Percentiles rank a stretch among this genome's conserved stretches.
Conservation (phyloP, 2,113 vertebrate genomes). For the Neofelis nebulosa region DNA sequence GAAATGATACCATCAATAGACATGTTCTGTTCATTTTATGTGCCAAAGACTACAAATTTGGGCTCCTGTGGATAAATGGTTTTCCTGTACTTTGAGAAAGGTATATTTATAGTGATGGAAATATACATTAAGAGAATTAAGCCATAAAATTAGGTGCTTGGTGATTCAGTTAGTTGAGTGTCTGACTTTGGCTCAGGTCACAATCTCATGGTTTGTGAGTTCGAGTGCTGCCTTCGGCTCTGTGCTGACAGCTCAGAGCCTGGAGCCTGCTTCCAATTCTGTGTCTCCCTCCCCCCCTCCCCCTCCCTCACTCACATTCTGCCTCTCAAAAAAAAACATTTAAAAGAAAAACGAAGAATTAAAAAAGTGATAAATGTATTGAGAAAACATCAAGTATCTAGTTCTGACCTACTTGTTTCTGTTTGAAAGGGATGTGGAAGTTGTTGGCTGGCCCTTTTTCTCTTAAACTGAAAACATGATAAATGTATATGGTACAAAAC, state of each 20-base stretch:
- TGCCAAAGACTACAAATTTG: background rate
- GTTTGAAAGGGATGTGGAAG: background rate
- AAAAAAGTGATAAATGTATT: background rate
- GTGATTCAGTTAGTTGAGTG: too few species aligned
- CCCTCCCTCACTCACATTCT: too few species aligned
- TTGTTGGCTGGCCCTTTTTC: background rate
- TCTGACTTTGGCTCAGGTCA: too few species aligned
- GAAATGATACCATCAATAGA: too few species aligned
- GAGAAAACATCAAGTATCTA: background rate
- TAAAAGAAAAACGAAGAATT: background rate
- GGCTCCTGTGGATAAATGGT: background rate
- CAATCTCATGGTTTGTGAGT: too few species aligned
- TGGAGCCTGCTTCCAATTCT: too few species aligned
- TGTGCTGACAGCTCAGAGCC: too few species aligned
- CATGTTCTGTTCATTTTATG: too few species aligned
- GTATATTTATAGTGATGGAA: background rate
- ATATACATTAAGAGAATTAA: background rate
- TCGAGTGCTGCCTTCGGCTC: too few species aligned
- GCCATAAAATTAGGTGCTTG: background rate
- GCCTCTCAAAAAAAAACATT: too few species aligned
- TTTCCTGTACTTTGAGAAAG: background rate
- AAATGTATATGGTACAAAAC: background rate
- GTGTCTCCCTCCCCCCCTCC: too few species aligned
- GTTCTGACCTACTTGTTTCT: background rate
- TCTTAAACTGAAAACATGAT: background rate